Conservation (phyloP, 2,888 invertebrate genomes). For the Rhynchonema sp. region DNA sequence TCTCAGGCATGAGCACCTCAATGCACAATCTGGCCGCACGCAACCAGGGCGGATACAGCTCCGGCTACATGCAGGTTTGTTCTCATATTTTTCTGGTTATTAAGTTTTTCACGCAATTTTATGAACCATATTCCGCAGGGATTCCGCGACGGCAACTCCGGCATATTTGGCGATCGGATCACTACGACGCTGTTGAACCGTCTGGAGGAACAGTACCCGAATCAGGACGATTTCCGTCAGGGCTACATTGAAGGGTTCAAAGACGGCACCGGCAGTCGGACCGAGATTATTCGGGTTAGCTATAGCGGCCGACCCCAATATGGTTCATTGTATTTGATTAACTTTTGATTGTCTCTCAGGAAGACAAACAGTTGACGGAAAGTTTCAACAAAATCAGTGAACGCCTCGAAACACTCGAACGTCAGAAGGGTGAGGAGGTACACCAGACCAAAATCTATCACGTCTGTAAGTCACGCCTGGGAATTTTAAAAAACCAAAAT, state of each 20-base stretch:
- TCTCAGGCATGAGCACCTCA: slow-evolving; percentile 20
- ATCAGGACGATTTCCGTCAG: slow-evolving; percentile 27
- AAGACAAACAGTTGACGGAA: neutral
- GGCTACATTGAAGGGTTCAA: slow-evolving; percentile 28
- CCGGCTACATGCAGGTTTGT: slow-evolving; percentile 29
- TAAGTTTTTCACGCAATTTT: too few species aligned
- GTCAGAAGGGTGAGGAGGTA: slow-evolving; percentile 24
- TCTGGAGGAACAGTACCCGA: slow-evolving; percentile 26
- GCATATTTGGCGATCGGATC: slow-evolving; percentile 25
- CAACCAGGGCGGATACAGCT: slow-evolving; percentile 18
- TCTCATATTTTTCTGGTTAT: too few species aligned
- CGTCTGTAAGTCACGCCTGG: slow-evolving; percentile 19
- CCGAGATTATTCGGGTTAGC: too few species aligned
- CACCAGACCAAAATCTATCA: slow-evolving; percentile 29
- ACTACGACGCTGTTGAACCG: slow-evolving; percentile 23
- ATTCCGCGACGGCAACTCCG: slow-evolving; percentile 25
- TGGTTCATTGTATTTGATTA: too few species aligned
- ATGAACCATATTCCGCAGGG: neutral
- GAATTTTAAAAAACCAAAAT: too few species aligned
- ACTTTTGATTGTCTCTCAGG: too few species aligned
- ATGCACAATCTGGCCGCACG: slow-evolving; percentile 26
- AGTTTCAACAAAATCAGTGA: slow-evolving; percentile 24
- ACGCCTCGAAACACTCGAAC: slow-evolving; percentile 22
- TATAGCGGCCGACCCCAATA: too few species aligned
- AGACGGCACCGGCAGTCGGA: slow-evolving; percentile 16